Percentiles rank a stretch among this genome's conserved stretches.
phyloP scores from a whole-genome alignment of 2,113 vertebrate species.

The Xyrauchen texanus region DNA sequence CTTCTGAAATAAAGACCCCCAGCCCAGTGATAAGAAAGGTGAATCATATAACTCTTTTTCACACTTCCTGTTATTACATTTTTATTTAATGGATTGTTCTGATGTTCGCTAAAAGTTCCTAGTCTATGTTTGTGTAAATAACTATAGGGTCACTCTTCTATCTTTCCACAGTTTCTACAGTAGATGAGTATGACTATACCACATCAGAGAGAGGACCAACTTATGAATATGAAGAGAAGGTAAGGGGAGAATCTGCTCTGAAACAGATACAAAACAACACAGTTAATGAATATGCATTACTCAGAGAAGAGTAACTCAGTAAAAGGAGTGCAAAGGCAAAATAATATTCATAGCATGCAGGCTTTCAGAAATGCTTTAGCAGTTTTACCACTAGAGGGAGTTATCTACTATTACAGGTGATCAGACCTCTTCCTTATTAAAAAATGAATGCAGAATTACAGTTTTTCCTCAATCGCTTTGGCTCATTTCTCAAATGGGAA shows the following conservation, averaged over 20 bases:
- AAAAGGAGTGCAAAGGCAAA: too few species aligned
- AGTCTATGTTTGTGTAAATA: neutral
- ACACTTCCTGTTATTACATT: too few species aligned
- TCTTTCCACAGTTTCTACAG: constrained; percentile 58
- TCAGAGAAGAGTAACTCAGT: too few species aligned
- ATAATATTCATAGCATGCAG: too few species aligned
- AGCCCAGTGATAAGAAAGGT: constrained; percentile 78
- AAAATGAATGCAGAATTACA: too few species aligned
- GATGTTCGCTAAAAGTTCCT: neutral
- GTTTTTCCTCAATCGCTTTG: too few species aligned
- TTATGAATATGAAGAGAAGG: constrained; percentile 81
- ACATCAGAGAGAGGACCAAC: constrained; percentile 76
- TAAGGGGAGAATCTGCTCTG: constrained; percentile 44
- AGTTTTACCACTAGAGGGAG: neutral
- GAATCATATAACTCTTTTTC: constrained; percentile 32
- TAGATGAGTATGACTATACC: constrained; percentile 79
- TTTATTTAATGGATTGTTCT: neutral
- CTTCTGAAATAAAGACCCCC: constrained; percentile 65
- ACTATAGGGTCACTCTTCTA: neutral
- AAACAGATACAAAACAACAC: too few species aligned
- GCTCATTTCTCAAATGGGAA: too few species aligned
- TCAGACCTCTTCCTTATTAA: too few species aligned
- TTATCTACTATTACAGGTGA: too few species aligned
- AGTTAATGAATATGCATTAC: too few species aligned
- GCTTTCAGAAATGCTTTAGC: too few species aligned